Evolutionary conservation across 2,888 invertebrate species (phyloP), one percentile per base, ranked within the genome.

Genomic region (Pedicia rivosa): DNA sequence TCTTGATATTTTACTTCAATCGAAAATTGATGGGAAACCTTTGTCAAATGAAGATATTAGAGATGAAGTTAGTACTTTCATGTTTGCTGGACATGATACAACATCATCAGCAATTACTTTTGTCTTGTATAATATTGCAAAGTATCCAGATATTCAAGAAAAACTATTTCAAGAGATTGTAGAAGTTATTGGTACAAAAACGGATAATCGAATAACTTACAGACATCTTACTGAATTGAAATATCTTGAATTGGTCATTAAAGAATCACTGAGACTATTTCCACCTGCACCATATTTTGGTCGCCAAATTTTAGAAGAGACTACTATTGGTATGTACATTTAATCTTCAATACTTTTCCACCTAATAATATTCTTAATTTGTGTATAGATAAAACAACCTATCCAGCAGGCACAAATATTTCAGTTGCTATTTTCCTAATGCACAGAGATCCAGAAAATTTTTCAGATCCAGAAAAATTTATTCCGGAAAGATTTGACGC

Each of bases 1-100:
- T 46, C 53, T 79, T 48, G 78, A 79, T 61, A 54, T 77, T 13
- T 54, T 79, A 4, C 53, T 79, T 7, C 59, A 73, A 38, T 59
- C 71, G 3, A 68, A 63, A 41, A 57, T 67, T 2, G 65, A 70
- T 38, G 74, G 70, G 0, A 49, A 62, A 39, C 65, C 63, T 4
- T 56, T 79, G 35, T 61, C 65, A 1, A 65, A 71, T 40, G 58
- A 67, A 7, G 67, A 68, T 40, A 66, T 79, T 6, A 61, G 72
- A 37, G 73, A 76, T 51, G 74, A 79, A 61, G 74, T 78, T 1
- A 72, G 78, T 42, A 78, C 78, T 0, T 76, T 78, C 45, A 72
- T 78, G 70, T 78, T 78, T 54, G 77, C 70, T 40, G 39, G 39
- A 12, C 39, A 39, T 15, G 39, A 39, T 27, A 39, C 39, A 27